Base-by-base conservation (phyloP, 2,113 vertebrate genomes). In the Cygnus atratus region DNA sequence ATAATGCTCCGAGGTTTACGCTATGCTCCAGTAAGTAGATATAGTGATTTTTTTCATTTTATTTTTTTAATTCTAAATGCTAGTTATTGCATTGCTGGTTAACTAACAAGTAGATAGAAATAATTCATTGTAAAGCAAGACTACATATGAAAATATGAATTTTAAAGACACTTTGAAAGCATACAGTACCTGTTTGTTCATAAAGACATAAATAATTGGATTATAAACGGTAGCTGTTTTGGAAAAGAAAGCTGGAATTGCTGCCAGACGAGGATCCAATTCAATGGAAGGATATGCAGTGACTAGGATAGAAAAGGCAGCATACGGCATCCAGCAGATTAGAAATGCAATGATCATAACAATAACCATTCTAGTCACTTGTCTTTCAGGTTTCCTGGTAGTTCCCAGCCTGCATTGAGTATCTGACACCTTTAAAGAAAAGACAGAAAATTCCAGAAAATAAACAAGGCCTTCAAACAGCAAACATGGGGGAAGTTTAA, bases 181-280 rank as follows among this genome's bases (percentile, higher is more conserved):
- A 82, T 78, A 88, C 54, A 16, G 37, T 98, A 99, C 99, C 98
- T 99, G 98, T 92, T 98, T 99, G 97, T 99, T 99, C 99, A 99
- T 99, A 90, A 99, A 99, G 92, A 98, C 99, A 61, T 99, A 99
- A 97, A 99, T 99, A 93, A 99, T 54, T 18, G 99, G 99, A 92
- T 99, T 99, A 95, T 99, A 99, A 87, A 99, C 98, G 2, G 99
- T 97, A 19, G 99, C 98, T 11, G 98, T 99, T 97, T 99, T 99
- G 80, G 99, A 98, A 90, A 99, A 99, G 96, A 99, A 99, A 68
- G 99, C 98, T 1, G 98, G 99, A 61, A 99, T 96, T 87, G 99
- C 97, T 46, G 98, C 97, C 94, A 99, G 95, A 20, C 97, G 96
- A 52, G 99, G 98, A 93, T 99, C 98, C 74, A 99, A 94, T 33